phyloP scores from a whole-genome alignment of 2,888 invertebrate species.

The Andrena bicolor region DNA sequence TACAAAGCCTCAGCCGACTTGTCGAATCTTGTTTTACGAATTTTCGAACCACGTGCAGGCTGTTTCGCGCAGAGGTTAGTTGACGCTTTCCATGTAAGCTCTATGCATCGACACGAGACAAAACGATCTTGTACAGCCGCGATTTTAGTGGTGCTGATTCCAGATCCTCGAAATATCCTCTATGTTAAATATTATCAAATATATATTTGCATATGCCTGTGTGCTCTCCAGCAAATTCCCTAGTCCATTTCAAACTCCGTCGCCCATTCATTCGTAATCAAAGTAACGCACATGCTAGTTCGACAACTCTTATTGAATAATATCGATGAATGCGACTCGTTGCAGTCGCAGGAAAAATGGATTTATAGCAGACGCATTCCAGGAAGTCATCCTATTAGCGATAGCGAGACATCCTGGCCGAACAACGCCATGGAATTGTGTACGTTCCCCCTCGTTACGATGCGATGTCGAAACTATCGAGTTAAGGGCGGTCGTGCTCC shows the following conservation, averaged over 20 bases:
- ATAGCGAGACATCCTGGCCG: not conserved
- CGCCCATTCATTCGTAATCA: too few relatives aligned
- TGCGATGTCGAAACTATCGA: not conserved
- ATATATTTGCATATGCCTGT: too few relatives aligned
- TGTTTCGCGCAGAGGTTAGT: not conserved
- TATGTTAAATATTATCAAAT: too few relatives aligned
- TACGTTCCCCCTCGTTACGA: slow-evolving; percentile 16
- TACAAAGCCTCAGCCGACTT: slow-evolving; percentile 51
- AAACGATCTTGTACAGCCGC: too few relatives aligned
- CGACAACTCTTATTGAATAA: too few relatives aligned
- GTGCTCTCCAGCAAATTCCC: too few relatives aligned
- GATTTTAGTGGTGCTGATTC: too few relatives aligned
- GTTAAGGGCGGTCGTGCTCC: slow-evolving; percentile 4
- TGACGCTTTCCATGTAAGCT: not conserved
- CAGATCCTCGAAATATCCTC: too few relatives aligned
- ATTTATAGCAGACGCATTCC: not conserved
- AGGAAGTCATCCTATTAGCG: not conserved
- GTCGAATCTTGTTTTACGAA: slow-evolving; percentile 62
- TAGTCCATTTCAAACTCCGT: too few relatives aligned
- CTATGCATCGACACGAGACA: not conserved
- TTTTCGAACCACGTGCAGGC: slow-evolving; percentile 46
- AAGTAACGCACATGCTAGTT: too few relatives aligned
- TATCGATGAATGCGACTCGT: not conserved
- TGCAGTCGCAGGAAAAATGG: not conserved
- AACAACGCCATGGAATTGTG: slow-evolving; percentile 6